Evolutionary conservation across 2,797 vertebrate genomes (phyloP).

Genomic region (Sebastes hopkinsi): DNA sequence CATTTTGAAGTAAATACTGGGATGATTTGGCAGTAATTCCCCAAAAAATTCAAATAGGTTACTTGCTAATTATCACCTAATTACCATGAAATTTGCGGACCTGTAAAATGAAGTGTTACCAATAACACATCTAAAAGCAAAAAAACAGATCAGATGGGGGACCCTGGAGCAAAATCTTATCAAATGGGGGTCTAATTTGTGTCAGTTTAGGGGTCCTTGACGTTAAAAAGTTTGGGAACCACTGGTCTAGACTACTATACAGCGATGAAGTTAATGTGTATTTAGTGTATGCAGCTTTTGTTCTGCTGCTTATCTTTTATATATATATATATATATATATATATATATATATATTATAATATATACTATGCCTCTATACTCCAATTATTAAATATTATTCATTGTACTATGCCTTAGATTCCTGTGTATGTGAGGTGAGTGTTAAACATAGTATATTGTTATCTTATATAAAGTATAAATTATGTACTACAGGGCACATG

Average conservation of each 20-base stretch:
- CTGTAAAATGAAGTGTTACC: too few species aligned
- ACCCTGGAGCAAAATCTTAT: too few species aligned
- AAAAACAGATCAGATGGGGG: too few species aligned
- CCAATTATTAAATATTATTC: background rate
- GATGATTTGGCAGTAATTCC: too few species aligned
- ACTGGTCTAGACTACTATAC: background rate
- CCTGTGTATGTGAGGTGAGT: background rate
- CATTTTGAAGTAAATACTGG: too few species aligned
- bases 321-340: too few species aligned
- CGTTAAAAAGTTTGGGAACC: too few species aligned
- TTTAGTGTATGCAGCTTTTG: background rate
- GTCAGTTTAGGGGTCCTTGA: too few species aligned
- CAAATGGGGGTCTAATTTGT: too few species aligned
- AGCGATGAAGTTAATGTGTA: background rate
- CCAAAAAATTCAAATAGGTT: fast-evolving
- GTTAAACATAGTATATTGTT: background rate
- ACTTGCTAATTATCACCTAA: too few species aligned
- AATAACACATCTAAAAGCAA: too few species aligned
- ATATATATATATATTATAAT: background rate
- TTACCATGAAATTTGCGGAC: too few species aligned
- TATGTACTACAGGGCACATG: background rate
- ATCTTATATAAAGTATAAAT: background rate
- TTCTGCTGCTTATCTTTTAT: background rate
- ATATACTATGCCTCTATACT: background rate
- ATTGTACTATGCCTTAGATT: background rate